These are phyloP conservation scores for Drosophila recens DNA, from an alignment of 2,888 invertebrate species.

Conservation along the genomic window DNA sequence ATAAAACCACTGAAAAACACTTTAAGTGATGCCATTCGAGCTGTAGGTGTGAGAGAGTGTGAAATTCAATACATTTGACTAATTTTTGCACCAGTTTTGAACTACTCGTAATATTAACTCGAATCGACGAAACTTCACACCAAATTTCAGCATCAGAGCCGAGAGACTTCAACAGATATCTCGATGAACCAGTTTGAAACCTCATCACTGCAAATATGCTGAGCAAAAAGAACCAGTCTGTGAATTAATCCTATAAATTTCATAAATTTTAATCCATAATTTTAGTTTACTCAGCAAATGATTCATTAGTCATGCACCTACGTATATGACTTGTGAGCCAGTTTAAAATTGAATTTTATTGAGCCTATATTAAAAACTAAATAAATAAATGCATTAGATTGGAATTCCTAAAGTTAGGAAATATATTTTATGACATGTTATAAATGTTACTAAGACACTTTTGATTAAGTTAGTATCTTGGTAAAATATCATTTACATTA, in stretches of 20 bases:
- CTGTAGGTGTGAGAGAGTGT: slow-evolving; percentile 29
- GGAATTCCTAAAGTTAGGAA: slow-evolving; percentile 2
- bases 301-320: not conserved
- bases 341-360: not conserved
- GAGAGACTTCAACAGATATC: not conserved
- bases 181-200: slow-evolving; percentile 3
- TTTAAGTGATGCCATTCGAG: slow-evolving; percentile 22
- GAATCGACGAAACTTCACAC: not conserved
- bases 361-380: not conserved
- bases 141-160: slow-evolving; percentile 1
- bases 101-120: not conserved
- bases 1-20: slow-evolving; percentile 17
- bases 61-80: slow-evolving; percentile 31
- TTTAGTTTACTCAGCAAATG: not conserved
- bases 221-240: not conserved
- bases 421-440: not conserved
- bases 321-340: too few species aligned
- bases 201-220: not conserved
- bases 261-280: not conserved
- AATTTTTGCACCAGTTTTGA: slow-evolving; percentile 33
- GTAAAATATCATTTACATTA: too few species aligned
- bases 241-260: too few species aligned
- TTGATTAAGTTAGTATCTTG: not conserved
- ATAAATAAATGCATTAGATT: not conserved
- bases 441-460: not conserved